Evolutionary conservation across 2,888 invertebrate genomes (phyloP).

Genomic region (Aphrophora alni): DNA sequence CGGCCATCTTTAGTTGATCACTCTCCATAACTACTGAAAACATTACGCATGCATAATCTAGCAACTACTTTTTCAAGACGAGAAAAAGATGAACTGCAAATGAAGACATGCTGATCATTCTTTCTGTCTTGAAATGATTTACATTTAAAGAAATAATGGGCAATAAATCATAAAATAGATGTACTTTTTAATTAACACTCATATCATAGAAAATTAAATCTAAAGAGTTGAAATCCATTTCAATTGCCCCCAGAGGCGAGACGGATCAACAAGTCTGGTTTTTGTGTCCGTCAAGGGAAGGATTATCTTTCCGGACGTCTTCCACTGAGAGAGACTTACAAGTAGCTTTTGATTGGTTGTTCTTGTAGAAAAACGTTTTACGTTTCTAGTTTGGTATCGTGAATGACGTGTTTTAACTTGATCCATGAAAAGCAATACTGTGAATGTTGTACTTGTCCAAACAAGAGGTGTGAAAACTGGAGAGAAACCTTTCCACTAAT

Average conservation of each 20-base stretch:
- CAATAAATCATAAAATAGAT: not conserved
- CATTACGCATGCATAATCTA: too few relatives aligned
- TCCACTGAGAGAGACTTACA: too few relatives aligned
- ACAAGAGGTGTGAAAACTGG: not conserved
- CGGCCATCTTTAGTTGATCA: too few relatives aligned
- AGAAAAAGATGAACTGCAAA: too few relatives aligned
- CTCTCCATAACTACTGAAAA: too few relatives aligned
- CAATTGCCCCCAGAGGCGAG: not conserved
- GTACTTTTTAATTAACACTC: not conserved
- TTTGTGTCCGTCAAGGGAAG: not conserved
- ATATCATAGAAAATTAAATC: not conserved
- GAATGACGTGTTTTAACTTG: not conserved
- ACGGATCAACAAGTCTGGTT: not conserved
- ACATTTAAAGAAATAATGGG: not conserved
- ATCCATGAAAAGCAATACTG: not conserved
- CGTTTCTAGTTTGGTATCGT: not conserved
- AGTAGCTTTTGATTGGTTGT: not conserved
- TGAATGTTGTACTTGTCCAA: not conserved
- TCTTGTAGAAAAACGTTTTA: not conserved
- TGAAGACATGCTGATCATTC: too few relatives aligned
- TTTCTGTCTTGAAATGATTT: not conserved
- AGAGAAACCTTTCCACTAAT: not conserved
- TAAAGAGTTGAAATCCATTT: not conserved
- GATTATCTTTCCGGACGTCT: not conserved
- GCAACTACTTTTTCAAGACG: too few relatives aligned